phyloP scores from a whole-genome alignment of 1,140 invertebrate species.

The Pogonomyrmex californicus region DNA sequence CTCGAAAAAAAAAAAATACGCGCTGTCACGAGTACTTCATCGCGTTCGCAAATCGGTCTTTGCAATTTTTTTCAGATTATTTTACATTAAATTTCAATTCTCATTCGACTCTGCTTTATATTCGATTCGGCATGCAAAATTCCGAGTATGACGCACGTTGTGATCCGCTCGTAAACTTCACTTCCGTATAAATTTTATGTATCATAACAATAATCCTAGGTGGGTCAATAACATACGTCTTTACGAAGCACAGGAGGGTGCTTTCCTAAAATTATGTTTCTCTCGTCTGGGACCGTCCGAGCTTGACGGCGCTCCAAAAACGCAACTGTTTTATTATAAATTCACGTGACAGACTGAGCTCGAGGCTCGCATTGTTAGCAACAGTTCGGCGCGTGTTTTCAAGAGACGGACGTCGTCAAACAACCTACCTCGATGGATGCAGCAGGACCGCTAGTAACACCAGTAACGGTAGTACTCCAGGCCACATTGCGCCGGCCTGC shows the following conservation, averaged over 20 bases:
- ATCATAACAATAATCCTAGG: constrained; percentile 26
- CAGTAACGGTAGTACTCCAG: constrained; percentile 86
- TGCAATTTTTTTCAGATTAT: neutral
- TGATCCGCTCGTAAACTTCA: neutral
- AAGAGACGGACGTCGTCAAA: neutral
- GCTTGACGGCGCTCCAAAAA: constrained; percentile 32
- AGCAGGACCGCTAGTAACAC: constrained; percentile 84
- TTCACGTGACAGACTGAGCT: neutral
- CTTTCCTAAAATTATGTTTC: neutral
- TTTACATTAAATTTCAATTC: too few relatives aligned
- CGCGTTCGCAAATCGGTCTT: neutral
- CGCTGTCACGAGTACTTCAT: neutral
- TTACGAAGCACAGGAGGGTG: constrained; percentile 18
- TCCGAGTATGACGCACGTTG: neutral
- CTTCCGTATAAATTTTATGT: constrained; percentile 33
- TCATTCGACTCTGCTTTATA: too few relatives aligned
- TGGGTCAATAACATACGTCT: constrained; percentile 42
- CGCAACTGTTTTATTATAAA: constrained; percentile 11
- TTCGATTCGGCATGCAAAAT: neutral
- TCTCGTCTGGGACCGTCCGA: neutral
- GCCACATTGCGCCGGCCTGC: constrained; percentile 87
- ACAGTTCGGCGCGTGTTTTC: neutral
- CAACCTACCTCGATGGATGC: constrained; percentile 84
- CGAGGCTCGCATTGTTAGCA: neutral
- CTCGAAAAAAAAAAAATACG: neutral